Percentiles rank a stretch among this genome's conserved stretches.
phyloP scores from a whole-genome alignment of 2,888 invertebrate species.

The Pristionchus maxplancki region DNA sequence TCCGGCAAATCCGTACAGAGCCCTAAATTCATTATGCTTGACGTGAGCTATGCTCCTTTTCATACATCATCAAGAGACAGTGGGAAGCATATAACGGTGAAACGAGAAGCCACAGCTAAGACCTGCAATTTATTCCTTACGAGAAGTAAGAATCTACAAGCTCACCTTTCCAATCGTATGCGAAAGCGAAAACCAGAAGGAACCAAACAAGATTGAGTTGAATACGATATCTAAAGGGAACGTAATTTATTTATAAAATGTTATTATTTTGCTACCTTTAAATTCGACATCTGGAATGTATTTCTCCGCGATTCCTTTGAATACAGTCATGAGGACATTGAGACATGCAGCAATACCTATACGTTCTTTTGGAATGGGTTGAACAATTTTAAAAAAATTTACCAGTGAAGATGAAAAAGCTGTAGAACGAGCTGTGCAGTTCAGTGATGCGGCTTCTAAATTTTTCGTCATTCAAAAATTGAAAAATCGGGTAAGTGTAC shows the following conservation, averaged over 20 bases:
- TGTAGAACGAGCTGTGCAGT: background rate
- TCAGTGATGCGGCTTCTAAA: background rate
- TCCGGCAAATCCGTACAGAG: too few relatives aligned
- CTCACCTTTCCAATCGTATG: background rate
- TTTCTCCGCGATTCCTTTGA: background rate
- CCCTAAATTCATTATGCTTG: too few relatives aligned
- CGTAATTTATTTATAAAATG: background rate
- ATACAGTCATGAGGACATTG: background rate
- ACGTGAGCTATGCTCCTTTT: too few relatives aligned
- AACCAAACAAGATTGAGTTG: background rate
- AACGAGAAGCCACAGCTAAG: background rate
- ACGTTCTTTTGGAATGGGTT: background rate
- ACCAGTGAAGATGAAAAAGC: background rate
- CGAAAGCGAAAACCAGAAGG: background rate
- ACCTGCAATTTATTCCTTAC: slow-evolving; percentile 21
- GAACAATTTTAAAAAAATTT: background rate
- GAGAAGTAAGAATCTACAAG: too few relatives aligned
- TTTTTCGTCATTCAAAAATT: too few relatives aligned
- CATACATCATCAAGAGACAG: background rate
- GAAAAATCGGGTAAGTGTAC: background rate
- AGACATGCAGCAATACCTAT: background rate
- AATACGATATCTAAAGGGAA: background rate
- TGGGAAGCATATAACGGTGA: background rate
- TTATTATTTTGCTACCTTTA: background rate
- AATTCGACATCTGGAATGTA: background rate